Base-by-base conservation (phyloP, 2,797 vertebrate genomes). In the Semaprochilodus insignis region DNA sequence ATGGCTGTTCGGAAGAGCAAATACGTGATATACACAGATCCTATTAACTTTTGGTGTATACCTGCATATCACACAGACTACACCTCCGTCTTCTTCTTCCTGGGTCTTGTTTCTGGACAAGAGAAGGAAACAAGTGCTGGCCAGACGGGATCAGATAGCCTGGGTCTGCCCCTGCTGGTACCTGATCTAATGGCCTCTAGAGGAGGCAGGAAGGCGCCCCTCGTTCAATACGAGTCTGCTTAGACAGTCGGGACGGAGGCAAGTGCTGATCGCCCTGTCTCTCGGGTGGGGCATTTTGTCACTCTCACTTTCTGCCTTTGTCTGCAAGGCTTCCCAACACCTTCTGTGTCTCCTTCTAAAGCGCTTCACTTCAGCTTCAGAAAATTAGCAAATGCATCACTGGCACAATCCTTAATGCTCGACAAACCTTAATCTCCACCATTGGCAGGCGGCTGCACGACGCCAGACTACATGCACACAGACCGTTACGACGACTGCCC, bases 61-160 rank as follows among this genome's bases (percentile, higher is more conserved):
- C 57, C n/a, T 6, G 57, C 21, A 25, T 23, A 10, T 60, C 57
- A 63, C 60, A 25, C 4, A 6, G 10, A 62, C 5, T 25, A 62
- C 59, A 23, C 59, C 60, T 63, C 23, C 16, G 25, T 65, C 63
- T 66, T 82, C 77, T 52, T 80, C 15, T 65, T 40, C 87, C 72
- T 25, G 71, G 88, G 62, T 84, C 54, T 2, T 86, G 88, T 89
- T 89, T 91, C 85, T 89, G 88, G 89, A 91, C 90, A 81, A 91
- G 81, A 66, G 85, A 86, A 54, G 87, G 80, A 87, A 88, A 87
- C 88, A 89, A 88, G 90, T 87, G 85, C 86, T 88, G 86, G 90
- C 90, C 93, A 93, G 92, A 93, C 88, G 81, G 82, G 92, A 96
- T 96, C 90, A 86, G 90, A 93, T 94, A 93, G 91, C 91, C 89